Evolutionary conservation across 2,888 invertebrate species (phyloP), one percentile per base, ranked within the genome.

Genomic region (Cephus runcator): DNA sequence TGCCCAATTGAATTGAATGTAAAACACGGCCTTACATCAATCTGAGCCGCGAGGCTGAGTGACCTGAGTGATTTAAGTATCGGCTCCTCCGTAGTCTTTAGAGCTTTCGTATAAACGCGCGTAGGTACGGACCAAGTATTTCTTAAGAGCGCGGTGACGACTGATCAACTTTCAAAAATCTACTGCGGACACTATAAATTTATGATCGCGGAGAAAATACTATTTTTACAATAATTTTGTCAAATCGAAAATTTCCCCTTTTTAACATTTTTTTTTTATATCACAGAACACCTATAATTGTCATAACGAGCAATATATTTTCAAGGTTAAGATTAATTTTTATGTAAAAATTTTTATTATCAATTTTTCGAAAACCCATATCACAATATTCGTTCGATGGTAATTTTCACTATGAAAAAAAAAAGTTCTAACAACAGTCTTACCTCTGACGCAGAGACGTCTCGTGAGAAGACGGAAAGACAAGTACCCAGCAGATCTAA

Each of bases 1-100:
- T 91, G 89, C 88, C 90, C 91, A 91, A 91, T 91, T 91, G 91
- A 91, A 91, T 91, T 91, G 91, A 91, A 91, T 91, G 91, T 91
- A 91, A 91, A 91, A 91, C 91, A 91, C 88, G 90, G 90, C 88
- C 87, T 90, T 90, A 90, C 90, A 91, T 91, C 91, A 91, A 91
- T 91, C 90, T 88, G 87, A 88, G 87, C 89, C 89, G 89, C 88
- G 87, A 88, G 88, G 84, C 90, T 90, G 90, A 90, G 89, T 90
- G 90, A 90, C 89, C 89, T 80, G 85, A 87, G 87, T 90, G 90
- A 90, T 90, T 90, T 90, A 90, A 89, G 88, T 87, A 88, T 87
- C 86, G 87, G 85, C 81, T 82, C 82, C 82, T 84, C 83, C 81
- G 83, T 80, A 83, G 84, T 88, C 87, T 88, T 89, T 86, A 89